Conservation (phyloP, 2,797 vertebrate species). For the Atherinosoma microstoma region DNA sequence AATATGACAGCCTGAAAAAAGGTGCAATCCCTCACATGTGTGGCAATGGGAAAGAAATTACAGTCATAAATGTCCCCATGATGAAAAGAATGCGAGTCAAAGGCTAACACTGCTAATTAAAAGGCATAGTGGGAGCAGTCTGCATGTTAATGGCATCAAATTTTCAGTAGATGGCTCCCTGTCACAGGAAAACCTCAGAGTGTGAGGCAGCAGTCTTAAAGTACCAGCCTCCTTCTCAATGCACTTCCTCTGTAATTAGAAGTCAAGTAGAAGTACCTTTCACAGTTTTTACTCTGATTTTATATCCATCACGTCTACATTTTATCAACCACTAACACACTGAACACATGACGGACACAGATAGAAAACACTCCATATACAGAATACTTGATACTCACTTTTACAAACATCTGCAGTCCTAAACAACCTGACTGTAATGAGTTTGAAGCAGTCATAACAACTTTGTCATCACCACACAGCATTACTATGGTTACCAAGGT, state of each 20-base stretch:
- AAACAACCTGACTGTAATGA: conserved; percentile 15
- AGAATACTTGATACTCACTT: neutral
- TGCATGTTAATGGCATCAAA: conserved; percentile 43
- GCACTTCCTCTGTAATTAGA: neutral
- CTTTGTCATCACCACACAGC: conserved; percentile 41
- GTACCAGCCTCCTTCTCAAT: neutral
- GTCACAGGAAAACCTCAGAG: conserved; percentile 46
- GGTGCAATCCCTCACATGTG: conserved; percentile 13
- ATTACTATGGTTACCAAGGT: conserved; percentile 69
- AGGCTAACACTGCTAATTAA: conserved; percentile 10
- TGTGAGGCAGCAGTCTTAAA: neutral
- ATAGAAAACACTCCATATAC: neutral
- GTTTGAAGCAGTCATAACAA: conserved; percentile 19
- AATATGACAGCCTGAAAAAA: conserved; percentile 24
- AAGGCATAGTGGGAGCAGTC: neutral
- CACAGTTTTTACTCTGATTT: neutral
- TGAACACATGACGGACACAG: conserved; percentile 2
- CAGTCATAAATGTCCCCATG: neutral
- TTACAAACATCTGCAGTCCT: neutral
- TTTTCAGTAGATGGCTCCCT: conserved; percentile 62
- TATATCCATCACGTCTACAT: neutral
- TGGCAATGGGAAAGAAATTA: neutral
- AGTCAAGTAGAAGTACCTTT: neutral
- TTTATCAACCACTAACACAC: neutral
- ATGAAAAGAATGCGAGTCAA: conserved; percentile 8